Base-by-base conservation (phyloP, 2,888 invertebrate genomes). In the Nomada ruficornis region DNA sequence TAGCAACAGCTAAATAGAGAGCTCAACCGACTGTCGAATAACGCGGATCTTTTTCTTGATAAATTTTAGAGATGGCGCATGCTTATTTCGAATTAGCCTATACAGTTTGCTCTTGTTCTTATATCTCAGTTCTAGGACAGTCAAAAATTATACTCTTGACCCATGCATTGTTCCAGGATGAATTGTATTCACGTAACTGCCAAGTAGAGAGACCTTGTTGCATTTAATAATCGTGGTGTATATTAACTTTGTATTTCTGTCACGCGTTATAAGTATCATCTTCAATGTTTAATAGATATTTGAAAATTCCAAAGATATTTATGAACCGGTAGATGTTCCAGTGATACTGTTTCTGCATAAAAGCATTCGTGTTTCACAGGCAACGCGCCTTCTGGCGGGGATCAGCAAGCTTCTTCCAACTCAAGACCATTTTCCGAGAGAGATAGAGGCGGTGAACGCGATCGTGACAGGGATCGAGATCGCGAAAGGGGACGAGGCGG, bases 361-460 rank as follows among this genome's bases (percentile, higher is more conserved):
- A 50, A 15, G 9, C n/a, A 55, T 44, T 47, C 9, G 70, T 75
- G 7, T 77, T 10, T 77, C 57, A 15, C 52, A 91, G 91, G 89
- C 88, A 89, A 88, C 89, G 88, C 86, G 82, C 89, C 91, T 78
- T 86, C 90, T 62, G 84, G 89, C 54, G 91, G 90, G 68, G 91
- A 93, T 62, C 90, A 88, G 62, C 88, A 86, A 80, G 84, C 89
- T 64, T 88, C 90, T 77, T 85, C 88, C 72, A 91, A 91, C 75
- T 86, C 91, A 54, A 91, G 93, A 89, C 89, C 92, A 78, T 94
- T 92, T 84, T 90, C 92, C 77, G 94, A 94, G 10, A 91, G 93
- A 84, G 94, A 94, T 72, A 92, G 94, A 82, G 94, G 94, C 57
- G 93, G 91, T 91, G 92, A 94, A 90, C 92, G 94, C 88, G 94